Conservation (phyloP, 37 sponge, comb jelly and placozoan species). For the Halichondria panicea region DNA sequence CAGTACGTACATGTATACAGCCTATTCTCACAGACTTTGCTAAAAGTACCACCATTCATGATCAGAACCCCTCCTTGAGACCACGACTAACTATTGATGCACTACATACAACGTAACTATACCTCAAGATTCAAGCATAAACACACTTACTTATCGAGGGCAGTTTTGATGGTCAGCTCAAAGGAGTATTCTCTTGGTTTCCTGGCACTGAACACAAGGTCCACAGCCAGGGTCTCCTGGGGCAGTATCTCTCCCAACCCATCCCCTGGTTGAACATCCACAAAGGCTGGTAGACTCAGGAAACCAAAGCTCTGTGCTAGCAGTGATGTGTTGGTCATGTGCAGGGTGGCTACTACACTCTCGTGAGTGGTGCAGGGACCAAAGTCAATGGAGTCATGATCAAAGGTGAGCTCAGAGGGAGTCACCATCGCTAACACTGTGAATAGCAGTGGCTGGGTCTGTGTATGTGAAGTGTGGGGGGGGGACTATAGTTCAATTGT, state of each 20-base stretch:
- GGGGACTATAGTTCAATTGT: background rate
- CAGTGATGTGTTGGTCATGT: conserved; percentile 67
- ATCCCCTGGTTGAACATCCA: conserved; percentile 86
- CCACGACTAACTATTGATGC: no score
- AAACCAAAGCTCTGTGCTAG: conserved; percentile 90
- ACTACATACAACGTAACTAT: no score
- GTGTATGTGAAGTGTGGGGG: no score
- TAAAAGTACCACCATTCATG: no score
- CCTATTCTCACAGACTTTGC: no score
- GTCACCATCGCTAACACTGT: conserved; percentile 64
- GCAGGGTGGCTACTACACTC: conserved; percentile 53
- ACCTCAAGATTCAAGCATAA: no score
- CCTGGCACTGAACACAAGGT: conserved; percentile 71
- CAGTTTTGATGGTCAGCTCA: conserved; percentile 57
- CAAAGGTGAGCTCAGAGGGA: conserved; percentile 63
- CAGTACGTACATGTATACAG: no score
- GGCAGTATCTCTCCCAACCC: conserved; percentile 90
- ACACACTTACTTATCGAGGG: conserved; percentile 30
- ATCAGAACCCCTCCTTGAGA: no score
- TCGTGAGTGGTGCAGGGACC: conserved; percentile 82
- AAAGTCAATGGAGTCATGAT: conserved; percentile 60
- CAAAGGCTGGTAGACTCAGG: conserved; percentile 60
- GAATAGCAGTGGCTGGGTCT: conserved; percentile 67
- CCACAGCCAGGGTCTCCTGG: conserved; percentile 69
- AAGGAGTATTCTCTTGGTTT: conserved; percentile 50